Base-by-base conservation (phyloP, 2,888 invertebrate genomes). In the Hemicrepidius hirtus region DNA sequence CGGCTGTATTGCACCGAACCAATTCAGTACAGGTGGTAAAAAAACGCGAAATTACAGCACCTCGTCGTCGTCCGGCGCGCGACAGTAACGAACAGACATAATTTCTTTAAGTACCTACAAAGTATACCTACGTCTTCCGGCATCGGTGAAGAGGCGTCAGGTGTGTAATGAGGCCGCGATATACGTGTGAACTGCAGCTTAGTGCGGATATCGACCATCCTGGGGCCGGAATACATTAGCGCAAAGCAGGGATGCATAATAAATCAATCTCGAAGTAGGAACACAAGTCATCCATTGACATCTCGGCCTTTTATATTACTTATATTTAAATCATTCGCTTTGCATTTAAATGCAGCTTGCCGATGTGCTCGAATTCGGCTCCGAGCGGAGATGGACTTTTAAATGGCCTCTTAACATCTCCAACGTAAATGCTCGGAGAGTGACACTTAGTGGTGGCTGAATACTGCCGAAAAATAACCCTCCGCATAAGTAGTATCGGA, bases 371-470 rank as follows among this genome's bases (percentile, higher is more conserved):
- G 81, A 83, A 80, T 80, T 76, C 78, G 78, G 80, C 80, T 76
- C 77, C 78, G 78, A 82, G 80, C 83, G 83, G 82, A 82, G 84
- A 84, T 84, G 84, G 84, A 84, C 83, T 84, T 84, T 84, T 83
- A 84, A 84, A 84, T 83, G 82, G 82, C 80, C 81, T 81, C 80
- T 82, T 81, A 82, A 81, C 77, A 75, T 79, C 79, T 73, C 77
- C 76, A 76, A 77, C 78, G 80, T 82, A 83, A 82, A 82, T 79
- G 79, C 79, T 80, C 78, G 76, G 76, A 80, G 79, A 78, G 76
- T 80, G 78, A 74, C 75, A 77, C 79, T 78, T 78, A 75, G 79
- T 75, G 79, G 78, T 75, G 40, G 35, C 63, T 55, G 55, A 70
- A 66, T 68, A 55, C 71, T 40, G 44, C 50, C 40, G 62, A 73